phyloP scores from a whole-genome alignment of 2,888 invertebrate genomes.

The Aphrophora alni region DNA sequence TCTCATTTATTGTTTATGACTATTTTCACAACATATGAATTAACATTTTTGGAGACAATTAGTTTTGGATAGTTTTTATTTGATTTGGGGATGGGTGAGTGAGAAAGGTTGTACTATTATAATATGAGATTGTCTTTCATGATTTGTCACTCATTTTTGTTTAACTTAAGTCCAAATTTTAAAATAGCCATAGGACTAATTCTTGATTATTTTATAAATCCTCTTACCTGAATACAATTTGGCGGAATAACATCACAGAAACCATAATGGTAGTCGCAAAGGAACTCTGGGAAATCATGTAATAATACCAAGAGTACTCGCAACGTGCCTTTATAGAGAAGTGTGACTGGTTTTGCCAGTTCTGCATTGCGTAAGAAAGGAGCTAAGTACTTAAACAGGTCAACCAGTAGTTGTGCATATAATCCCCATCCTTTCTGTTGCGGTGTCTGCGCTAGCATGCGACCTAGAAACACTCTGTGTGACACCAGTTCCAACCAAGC shows the following conservation, averaged over 20 bases:
- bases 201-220: no score
- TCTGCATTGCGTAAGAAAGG: conserved; percentile 98
- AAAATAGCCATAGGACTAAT: no score
- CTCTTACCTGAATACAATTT: conserved; percentile 89
- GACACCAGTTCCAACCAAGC: conserved; percentile 98
- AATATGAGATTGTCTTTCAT: no score
- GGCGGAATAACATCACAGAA: conserved; percentile 99
- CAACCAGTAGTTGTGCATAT: conserved; percentile 95
- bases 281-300: conserved; percentile 99
- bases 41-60: no score
- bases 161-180: no score
- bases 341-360: conserved; percentile 90
- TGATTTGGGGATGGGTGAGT: no score
- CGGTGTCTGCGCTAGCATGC: conserved; percentile 88
- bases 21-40: no score
- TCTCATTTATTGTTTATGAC: no score
- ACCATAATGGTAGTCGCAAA: conserved; percentile 98
- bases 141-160: no score
- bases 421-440: conserved; percentile 97
- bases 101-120: no score
- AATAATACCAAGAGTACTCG: conserved; percentile 92
- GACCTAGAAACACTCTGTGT: conserved; percentile 93
- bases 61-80: no score
- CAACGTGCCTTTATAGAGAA: conserved; percentile 94
- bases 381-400: conserved; percentile 94